phyloP scores from a whole-genome alignment of 2,888 invertebrate species.

The Volucella inflata region DNA sequence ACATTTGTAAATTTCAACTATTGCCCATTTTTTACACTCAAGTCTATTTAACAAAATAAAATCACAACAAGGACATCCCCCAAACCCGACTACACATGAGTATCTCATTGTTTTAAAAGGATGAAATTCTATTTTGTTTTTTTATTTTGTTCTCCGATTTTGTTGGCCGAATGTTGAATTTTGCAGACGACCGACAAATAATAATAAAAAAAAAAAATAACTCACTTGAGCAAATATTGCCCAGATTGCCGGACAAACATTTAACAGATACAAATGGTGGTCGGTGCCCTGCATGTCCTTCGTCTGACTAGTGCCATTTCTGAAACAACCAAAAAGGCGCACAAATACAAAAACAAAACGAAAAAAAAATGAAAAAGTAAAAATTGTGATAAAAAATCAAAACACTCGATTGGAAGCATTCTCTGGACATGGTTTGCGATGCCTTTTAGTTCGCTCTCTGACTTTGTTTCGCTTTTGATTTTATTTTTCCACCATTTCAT shows the following conservation, averaged over 20 bases:
- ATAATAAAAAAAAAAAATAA: slow-evolving; percentile 41
- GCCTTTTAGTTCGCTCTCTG: slow-evolving; percentile 38
- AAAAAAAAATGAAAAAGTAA: slow-evolving; percentile 14
- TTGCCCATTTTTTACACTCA: slow-evolving; percentile 12
- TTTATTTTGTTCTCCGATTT: too few species aligned
- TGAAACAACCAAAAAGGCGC: not conserved
- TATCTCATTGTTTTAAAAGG: slow-evolving; percentile 23
- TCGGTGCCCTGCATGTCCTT: slow-evolving; percentile 29
- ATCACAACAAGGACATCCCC: slow-evolving; percentile 25
- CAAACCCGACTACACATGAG: not conserved
- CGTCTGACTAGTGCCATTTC: not conserved
- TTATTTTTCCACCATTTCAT: slow-evolving; percentile 49
- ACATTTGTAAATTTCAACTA: slow-evolving; percentile 62
- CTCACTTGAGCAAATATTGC: slow-evolving; percentile 73
- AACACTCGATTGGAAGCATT: slow-evolving; percentile 61
- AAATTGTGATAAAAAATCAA: slow-evolving; percentile 50
- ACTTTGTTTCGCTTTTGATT: slow-evolving; percentile 20
- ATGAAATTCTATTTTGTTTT: slow-evolving; percentile 36
- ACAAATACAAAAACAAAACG: not conserved
- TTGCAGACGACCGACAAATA: slow-evolving; percentile 36
- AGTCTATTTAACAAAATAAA: slow-evolving; percentile 45
- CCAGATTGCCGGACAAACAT: slow-evolving; percentile 75
- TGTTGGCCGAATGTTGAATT: slow-evolving; percentile 50
- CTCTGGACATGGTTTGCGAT: slow-evolving; percentile 5
- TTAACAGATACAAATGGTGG: slow-evolving; percentile 73